These are phyloP conservation scores for Benthosema pterotum DNA, from an alignment of 2,797 vertebrate species.

Conservation along the genomic window DNA sequence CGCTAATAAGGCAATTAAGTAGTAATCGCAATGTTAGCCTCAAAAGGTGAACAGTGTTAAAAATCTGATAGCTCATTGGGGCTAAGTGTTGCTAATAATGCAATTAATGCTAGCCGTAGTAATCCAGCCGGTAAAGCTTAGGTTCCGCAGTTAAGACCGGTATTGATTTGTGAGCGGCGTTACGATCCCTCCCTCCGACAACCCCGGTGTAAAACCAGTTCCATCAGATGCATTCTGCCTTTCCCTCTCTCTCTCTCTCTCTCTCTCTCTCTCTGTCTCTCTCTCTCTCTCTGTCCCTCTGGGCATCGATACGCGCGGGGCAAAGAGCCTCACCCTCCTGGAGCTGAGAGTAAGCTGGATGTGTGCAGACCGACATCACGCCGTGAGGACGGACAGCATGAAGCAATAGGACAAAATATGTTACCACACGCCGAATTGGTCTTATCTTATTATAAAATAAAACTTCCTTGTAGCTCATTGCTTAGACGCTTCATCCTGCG, in stretches of 20 bases:
- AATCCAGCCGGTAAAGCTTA: too few relatives aligned
- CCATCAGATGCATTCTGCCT: slow-evolving; percentile 41
- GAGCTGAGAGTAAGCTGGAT: slow-evolving; percentile 39
- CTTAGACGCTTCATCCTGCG: neutral
- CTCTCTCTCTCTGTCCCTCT: slow-evolving; percentile 28
- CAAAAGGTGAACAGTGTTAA: too few relatives aligned
- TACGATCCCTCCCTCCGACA: slow-evolving; percentile 65
- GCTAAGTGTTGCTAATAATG: too few relatives aligned
- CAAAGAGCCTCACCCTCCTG: slow-evolving; percentile 22
- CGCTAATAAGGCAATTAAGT: too few relatives aligned
- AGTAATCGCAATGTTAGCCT: too few relatives aligned
- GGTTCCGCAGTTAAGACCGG: slow-evolving; percentile 59
- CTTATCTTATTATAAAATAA: slow-evolving; percentile 10
- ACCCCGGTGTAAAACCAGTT: slow-evolving; percentile 60
- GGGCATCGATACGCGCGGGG: slow-evolving; percentile 21
- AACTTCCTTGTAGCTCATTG: neutral
- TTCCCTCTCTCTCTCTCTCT: slow-evolving; percentile 17
- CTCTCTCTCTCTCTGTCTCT: slow-evolving; percentile 27
- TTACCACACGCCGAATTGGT: neutral
- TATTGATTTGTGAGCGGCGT: slow-evolving; percentile 75
- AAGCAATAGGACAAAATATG: neutral
- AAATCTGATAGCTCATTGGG: too few relatives aligned
- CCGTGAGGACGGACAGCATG: slow-evolving; percentile 31
- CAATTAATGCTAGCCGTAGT: too few relatives aligned
- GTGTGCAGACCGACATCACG: slow-evolving; percentile 35